phyloP scores from a whole-genome alignment of 2,797 vertebrate species.

The Sebastiscus tertius region DNA sequence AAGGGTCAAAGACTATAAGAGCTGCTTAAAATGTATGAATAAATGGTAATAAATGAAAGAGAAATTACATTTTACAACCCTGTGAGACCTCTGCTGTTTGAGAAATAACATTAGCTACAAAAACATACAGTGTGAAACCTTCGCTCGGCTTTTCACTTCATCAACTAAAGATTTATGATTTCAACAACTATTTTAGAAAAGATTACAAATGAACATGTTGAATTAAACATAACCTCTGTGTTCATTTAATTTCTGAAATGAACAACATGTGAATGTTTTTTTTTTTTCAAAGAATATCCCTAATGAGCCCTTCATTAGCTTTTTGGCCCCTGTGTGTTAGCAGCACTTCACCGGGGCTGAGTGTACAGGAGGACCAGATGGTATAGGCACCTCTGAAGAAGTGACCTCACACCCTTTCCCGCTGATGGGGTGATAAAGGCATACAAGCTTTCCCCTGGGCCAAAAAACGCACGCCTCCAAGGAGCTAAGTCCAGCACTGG shows the following conservation, averaged over 20 bases:
- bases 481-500: conserved; percentile 58
- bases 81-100: neutral
- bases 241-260: neutral
- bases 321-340: conserved; percentile 38
- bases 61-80: neutral
- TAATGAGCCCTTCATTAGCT: conserved; percentile 12
- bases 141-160: neutral
- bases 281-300: conserved; percentile 3
- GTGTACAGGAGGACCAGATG: conserved; percentile 56
- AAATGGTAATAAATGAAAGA: neutral
- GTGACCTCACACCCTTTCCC: conserved; percentile 67
- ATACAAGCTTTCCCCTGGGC: conserved; percentile 52
- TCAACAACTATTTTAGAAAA: neutral
- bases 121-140: conserved; percentile 13
- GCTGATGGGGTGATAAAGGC: conserved; percentile 70
- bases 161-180: conserved; percentile 7
- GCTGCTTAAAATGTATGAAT: neutral
- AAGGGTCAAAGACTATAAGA: neutral
- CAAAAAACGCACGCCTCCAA: conserved; percentile 53
- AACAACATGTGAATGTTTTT: neutral
- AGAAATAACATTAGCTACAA: neutral
- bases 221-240: neutral
- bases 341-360: conserved; percentile 11
- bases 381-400: conserved; percentile 56
- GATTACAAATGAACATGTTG: neutral